A percentile compares a stretch with the other conserved stretches of the same genome.
These are phyloP conservation scores for Drosophila differens DNA, from an alignment of 2,888 invertebrate species.

Conservation along the genomic window DNA sequence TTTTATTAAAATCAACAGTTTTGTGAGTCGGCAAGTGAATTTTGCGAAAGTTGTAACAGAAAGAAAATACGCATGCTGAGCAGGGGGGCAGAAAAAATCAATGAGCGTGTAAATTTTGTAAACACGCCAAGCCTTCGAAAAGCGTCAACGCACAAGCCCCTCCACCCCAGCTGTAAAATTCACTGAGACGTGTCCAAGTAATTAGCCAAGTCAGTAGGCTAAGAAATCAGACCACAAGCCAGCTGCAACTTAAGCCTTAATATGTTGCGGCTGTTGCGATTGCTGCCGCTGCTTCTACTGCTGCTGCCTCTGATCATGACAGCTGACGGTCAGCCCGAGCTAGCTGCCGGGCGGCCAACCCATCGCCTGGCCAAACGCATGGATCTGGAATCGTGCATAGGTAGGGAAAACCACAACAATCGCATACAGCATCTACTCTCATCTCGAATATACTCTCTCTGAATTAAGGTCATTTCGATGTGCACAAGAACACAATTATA, in stretches of 20 bases:
- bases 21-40: constrained; percentile 2
- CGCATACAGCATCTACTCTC: neutral
- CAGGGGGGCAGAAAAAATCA: constrained; percentile 57
- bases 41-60: neutral
- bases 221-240: constrained; percentile 47
- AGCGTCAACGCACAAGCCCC: constrained; percentile 9
- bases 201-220: constrained; percentile 25
- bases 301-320: constrained; percentile 49
- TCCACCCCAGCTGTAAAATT: neutral
- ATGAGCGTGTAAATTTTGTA: constrained; percentile 77
- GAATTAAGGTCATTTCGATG: constrained; percentile 88
- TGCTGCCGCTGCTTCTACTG: constrained; percentile 29
- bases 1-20: neutral
- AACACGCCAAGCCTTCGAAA: constrained; percentile 73
- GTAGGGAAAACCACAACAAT: constrained; percentile 54
- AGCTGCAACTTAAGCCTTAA: constrained; percentile 13
- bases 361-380: constrained; percentile 84
- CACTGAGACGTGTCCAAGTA: constrained; percentile 59
- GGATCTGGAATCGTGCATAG: constrained; percentile 84
- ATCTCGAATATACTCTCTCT: neutral
- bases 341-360: constrained; percentile 21
- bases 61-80: constrained; percentile 21
- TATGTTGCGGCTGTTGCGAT: constrained; percentile 38
- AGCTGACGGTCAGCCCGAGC: constrained; percentile 61
- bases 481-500: constrained; percentile 95